A percentile compares a stretch with the other conserved stretches of the same genome.
These are phyloP conservation scores for Pangasius krempfi DNA, from an alignment of 2,797 vertebrate species.

Conservation along the genomic window DNA sequence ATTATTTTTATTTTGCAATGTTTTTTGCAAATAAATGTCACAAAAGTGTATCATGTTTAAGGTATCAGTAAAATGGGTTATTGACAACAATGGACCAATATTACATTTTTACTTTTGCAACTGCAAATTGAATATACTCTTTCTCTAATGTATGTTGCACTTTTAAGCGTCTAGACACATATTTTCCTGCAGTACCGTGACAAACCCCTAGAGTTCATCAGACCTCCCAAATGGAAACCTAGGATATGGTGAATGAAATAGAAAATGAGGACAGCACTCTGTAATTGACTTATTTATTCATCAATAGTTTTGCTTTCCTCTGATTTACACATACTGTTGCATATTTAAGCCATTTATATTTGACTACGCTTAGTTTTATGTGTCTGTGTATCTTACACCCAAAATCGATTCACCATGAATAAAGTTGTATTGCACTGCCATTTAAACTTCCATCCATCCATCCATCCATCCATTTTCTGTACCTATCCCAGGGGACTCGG, in stretches of 20 bases:
- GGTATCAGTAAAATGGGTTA: background rate
- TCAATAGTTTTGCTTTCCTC: background rate
- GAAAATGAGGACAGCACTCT: background rate
- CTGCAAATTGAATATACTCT: background rate
- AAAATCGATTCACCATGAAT: background rate
- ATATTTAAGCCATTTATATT: background rate
- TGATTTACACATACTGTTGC: background rate
- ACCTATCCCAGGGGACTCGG: no score
- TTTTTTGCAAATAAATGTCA: background rate
- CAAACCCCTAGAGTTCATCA: background rate
- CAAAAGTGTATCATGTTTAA: background rate
- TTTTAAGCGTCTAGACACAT: background rate
- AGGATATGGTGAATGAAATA: background rate
- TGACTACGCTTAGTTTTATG: background rate
- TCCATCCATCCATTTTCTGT: no score
- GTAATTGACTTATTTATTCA: background rate
- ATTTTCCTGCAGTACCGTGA: background rate
- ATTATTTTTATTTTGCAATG: background rate
- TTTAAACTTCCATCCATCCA: background rate
- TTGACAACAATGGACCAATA: background rate
- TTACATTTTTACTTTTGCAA: background rate
- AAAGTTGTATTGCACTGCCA: background rate
- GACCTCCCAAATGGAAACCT: background rate
- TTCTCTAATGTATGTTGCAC: background rate
- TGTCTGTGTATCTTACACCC: background rate